phyloP scores from a whole-genome alignment of 2,888 invertebrate species.

The Polia nebulosa region DNA sequence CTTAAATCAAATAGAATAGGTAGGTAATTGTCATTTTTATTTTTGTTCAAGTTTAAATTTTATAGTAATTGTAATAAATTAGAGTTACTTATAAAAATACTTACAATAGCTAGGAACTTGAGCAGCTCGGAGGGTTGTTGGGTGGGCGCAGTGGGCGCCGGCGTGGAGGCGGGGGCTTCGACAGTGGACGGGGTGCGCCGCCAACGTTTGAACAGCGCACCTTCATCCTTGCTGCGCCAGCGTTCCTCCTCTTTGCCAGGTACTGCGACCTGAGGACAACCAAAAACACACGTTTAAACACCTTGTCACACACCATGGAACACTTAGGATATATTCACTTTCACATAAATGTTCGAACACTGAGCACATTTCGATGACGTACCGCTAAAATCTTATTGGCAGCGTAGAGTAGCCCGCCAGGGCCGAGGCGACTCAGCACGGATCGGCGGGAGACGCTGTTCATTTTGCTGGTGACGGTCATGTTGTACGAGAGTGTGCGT shows the following conservation, averaged over 20 bases:
- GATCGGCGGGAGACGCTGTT: constrained; percentile 90
- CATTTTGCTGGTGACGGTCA: constrained; percentile 90
- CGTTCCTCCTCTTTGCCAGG: constrained; percentile 89
- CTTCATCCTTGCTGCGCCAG: constrained; percentile 87
- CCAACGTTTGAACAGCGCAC: constrained; percentile 88
- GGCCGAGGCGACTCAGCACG: constrained; percentile 87
- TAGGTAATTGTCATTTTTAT: neutral
- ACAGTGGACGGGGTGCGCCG: constrained; percentile 80
- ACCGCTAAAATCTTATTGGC: constrained; percentile 90
- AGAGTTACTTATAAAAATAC: constrained; percentile 78
- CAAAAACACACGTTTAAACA: constrained; percentile 84
- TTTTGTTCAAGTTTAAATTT: neutral
- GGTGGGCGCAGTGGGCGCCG: constrained; percentile 72
- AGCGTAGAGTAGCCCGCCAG: constrained; percentile 88
- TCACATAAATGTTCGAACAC: constrained; percentile 69
- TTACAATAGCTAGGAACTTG: constrained; percentile 95
- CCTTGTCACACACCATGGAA: constrained; percentile 73
- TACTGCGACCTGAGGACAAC: constrained; percentile 89
- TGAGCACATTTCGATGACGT: constrained; percentile 81
- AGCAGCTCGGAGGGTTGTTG: constrained; percentile 89
- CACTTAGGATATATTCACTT: constrained; percentile 73
- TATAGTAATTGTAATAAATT: neutral
- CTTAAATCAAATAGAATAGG: neutral
- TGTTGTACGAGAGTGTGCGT: constrained; percentile 80
- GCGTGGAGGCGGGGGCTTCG: constrained; percentile 74